Evolutionary conservation across 2,113 vertebrate genomes (phyloP).

Genomic region (Octodon degus): DNA sequence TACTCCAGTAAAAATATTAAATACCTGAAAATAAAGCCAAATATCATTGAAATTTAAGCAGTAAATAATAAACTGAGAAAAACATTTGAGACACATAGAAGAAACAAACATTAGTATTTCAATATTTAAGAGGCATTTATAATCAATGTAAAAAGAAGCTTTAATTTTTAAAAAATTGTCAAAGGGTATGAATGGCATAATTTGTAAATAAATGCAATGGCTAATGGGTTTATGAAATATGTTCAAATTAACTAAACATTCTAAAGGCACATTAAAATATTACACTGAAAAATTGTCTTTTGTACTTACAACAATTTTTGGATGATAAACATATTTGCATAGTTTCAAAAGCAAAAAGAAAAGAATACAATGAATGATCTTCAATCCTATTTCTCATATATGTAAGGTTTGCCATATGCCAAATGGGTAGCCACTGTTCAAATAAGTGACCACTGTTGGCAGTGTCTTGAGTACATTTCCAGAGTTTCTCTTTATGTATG

Average conservation of each 20-base stretch:
- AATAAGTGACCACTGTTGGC: not conserved
- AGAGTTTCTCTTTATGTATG: not conserved
- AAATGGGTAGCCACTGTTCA: not conserved
- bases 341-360: conserved; percentile 4
- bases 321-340: conserved; percentile 5
- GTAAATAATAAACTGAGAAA: not conserved
- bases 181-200: not conserved
- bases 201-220: conserved; percentile 15
- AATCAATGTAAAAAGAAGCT: conserved; percentile 18
- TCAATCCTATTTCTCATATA: accelerated
- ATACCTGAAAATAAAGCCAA: conserved; percentile 13
- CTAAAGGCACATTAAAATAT: conserved; percentile 33
- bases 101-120: conserved; percentile 24
- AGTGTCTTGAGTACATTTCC: not conserved
- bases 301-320: not conserved
- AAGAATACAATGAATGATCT: not conserved
- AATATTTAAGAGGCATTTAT: not conserved
- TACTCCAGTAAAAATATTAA: conserved; percentile 39
- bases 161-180: not conserved
- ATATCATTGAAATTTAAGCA: conserved; percentile 50
- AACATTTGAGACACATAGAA: not conserved
- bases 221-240: not conserved
- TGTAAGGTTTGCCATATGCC: not conserved
- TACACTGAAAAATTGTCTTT: not conserved
- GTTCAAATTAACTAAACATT: conserved; percentile 27